A percentile compares a stretch with the other conserved stretches of the same genome.
Conservation (phyloP, 2,888 invertebrate genomes). For the Lordiphosa fenestrarum region DNA sequence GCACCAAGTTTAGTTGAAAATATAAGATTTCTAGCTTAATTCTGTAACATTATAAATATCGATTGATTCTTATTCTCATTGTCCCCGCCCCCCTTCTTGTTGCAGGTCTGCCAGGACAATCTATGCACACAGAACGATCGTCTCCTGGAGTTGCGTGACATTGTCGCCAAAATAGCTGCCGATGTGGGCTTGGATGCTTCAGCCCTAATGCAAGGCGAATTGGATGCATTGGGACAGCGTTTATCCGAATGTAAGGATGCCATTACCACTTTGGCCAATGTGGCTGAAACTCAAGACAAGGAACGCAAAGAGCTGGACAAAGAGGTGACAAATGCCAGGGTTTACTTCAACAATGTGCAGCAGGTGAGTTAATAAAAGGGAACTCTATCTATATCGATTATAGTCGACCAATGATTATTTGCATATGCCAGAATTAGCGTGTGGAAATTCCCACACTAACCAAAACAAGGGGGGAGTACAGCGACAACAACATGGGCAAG, state of each 20-base stretch:
- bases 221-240: conserved; percentile 87
- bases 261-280: conserved; percentile 87
- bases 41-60: too few species aligned
- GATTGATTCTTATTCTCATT: too few species aligned
- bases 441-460: conserved; percentile 61
- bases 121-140: conserved; percentile 87
- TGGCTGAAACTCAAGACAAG: conserved; percentile 86
- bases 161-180: conserved; percentile 89
- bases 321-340: conserved; percentile 83
- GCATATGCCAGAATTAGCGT: conserved; percentile 39
- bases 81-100: too few species aligned
- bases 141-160: conserved; percentile 85
- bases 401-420: conserved; percentile 21
- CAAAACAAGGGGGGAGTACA: conserved; percentile 10
- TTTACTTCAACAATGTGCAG: conserved; percentile 87
- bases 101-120: conserved; percentile 88
- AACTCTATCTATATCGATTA: conserved; percentile 57
- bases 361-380: conserved; percentile 82
- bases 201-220: conserved; percentile 87
- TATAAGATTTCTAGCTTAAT: too few species aligned
- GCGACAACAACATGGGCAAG: conserved; percentile 12
- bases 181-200: conserved; percentile 88
- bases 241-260: conserved; percentile 89
- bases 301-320: conserved; percentile 82
- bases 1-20: too few species aligned